Conservation (phyloP, 2,888 invertebrate genomes). For the Peribatodes rhomboidaria region DNA sequence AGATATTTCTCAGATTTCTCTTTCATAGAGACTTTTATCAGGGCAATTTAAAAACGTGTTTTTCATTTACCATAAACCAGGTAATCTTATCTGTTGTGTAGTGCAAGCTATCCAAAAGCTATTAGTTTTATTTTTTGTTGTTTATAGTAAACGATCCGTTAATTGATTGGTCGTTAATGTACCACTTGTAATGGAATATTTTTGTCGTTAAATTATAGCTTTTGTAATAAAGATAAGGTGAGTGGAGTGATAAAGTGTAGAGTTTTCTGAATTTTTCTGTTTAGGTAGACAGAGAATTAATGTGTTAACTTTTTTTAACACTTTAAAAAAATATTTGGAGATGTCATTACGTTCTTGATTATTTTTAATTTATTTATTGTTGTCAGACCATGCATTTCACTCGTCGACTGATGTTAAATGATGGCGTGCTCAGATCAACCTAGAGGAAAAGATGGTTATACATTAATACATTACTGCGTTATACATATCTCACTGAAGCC, state of each 20-base stretch:
- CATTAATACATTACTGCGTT: no score
- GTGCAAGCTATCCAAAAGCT: slow-evolving; percentile 18
- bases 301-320: neutral
- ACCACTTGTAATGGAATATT: slow-evolving; percentile 34
- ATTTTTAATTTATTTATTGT: no score
- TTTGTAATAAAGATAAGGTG: slow-evolving; percentile 23
- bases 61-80: slow-evolving; percentile 3
- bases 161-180: slow-evolving; percentile 26
- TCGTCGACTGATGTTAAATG: no score
- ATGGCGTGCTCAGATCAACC: no score
- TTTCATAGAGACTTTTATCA: no score
- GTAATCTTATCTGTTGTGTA: slow-evolving; percentile 5
- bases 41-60: neutral
- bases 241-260: neutral
- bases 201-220: slow-evolving; percentile 23
- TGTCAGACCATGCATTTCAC: no score
- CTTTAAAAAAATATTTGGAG: neutral
- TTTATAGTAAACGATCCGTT: slow-evolving; percentile 34
- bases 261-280: neutral
- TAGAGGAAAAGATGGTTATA: no score
- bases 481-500: no score
- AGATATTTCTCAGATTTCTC: no score
- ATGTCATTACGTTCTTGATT: neutral
- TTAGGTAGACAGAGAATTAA: neutral
- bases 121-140: slow-evolving; percentile 35